Base-by-base conservation (phyloP, 1,140 invertebrate species). In the Conopomorpha cramerella region DNA sequence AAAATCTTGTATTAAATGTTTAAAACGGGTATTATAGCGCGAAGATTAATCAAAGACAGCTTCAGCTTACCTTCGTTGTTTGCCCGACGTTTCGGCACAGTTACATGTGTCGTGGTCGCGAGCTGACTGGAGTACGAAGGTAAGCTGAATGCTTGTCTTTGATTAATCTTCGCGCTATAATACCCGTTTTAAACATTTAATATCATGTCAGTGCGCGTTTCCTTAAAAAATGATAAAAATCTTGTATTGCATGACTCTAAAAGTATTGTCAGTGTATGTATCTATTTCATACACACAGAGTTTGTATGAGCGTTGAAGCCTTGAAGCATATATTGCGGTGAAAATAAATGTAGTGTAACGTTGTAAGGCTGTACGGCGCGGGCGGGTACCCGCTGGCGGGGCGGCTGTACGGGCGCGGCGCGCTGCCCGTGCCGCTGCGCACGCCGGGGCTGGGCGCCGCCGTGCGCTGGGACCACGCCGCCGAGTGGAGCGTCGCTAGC, bases 391-490 rank as follows among this genome's bases (percentile, higher is more conserved):
- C 93, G 0, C 81, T 86, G 36, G 70, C 92, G 18, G 62, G 81
- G 1, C 87, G 87, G 15, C 64, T 96, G 2, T 93, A 93, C 62
- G 83, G 86, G 19, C 74, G 84, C 1, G 84, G 93, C 0, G 78
- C 78, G 27, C 95, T 85, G 55, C 95, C 95, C 0, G 95, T 97
- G n/a, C 82, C 93, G n/a, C 81, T 85, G 35, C 90, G 91, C 23
- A 97, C 94, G 1, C 92, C 93, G 0, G 91, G 91, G 84, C 80
- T 98, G 29, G 87, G 86, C 30, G 87, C 93, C 0, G 71, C 89
- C 46, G 78, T 98, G 34, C 81, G 84, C 43, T 99, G 96, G 96
- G 95, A 99, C 74, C 96, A 99, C 73, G 83, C 84, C 2, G 79
- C 78, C 12, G 82, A 86, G 59, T 95, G 90, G 89, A 66, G 79